Evolutionary conservation across 2,888 invertebrate genomes (phyloP), one percentile per base, ranked within the genome.

Genomic region (Drosophila mimica): DNA sequence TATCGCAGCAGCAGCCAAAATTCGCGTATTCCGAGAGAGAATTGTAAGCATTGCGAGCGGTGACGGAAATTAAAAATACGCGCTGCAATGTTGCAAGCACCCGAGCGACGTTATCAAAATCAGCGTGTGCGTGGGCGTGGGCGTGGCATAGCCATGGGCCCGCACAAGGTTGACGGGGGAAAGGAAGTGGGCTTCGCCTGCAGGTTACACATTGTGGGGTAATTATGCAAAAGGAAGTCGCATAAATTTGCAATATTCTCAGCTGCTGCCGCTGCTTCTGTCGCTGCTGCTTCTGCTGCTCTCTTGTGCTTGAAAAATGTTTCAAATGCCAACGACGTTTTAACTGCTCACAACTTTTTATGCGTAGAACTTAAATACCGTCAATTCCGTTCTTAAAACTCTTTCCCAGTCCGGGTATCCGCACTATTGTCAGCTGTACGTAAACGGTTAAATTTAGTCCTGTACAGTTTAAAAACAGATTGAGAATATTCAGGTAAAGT

Each of bases 261-360:
- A 57, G 61, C 60, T 53, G 53, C 53, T 52, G 74, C 62, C 69
- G 70, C 77, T 65, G 59, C 60, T 34, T 38, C 64, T 60, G 34
- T 3, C 25, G 3, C 52, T 52, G 40, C 56, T 46, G 48, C 60
- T 52, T 25, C 54, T 68, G 65, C 30, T 56, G 25, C 56, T 62
- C 68, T 67, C 64, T 67, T 57, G 52, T 64, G 67, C 76, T 75
- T 38, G 58, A 63, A 51, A 79, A 80, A 79, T 82, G 81, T 79
- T 79, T 89, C 88, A 83, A 87, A 87, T 87, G 90, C 90, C 87
- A 89, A 89, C 87, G 83, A 89, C 89, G 89, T 83, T 84, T 84
- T 83, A 89, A 87, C 82, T 77, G 80, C 88, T 86, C 79, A 76
- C 88, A 87, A 85, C 74, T 88, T 87, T 82, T 81, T 84, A 81